Evolutionary conservation across 37 sponge, comb jelly and placozoan species (phyloP).

Genomic region (Petrosia ficiformis): DNA sequence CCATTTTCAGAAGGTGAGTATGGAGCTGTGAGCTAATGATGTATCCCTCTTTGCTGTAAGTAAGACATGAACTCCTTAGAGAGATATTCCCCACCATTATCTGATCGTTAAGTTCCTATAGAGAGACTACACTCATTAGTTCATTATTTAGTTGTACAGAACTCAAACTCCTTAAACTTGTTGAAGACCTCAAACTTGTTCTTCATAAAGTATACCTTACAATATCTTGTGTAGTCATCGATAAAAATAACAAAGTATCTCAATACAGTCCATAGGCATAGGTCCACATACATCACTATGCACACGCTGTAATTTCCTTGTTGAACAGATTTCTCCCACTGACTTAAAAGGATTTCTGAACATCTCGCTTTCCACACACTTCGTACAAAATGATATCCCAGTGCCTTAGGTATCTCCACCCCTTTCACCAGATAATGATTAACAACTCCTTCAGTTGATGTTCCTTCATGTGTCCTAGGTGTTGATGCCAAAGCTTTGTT

Average conservation of each 20-base stretch:
- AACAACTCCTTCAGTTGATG: conserved; percentile 2
- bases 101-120: no score
- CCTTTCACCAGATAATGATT: not conserved
- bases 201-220: no score
- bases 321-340: no score
- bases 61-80: no score
- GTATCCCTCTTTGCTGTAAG: not conserved
- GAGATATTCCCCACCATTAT: no score
- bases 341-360: not conserved
- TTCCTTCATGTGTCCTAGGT: not conserved
- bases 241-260: conserved; percentile 11
- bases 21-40: not conserved
- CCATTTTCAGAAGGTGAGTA: no score
- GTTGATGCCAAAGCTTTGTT: conserved; percentile 8
- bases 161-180: no score
- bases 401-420: not conserved
- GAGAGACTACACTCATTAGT: not conserved
- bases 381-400: not conserved
- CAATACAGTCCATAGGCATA: no score
- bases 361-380: conserved; percentile 2
- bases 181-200: no score
- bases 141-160: not conserved
- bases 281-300: no score
- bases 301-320: no score
- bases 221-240: conserved; percentile 18